Base-by-base conservation (phyloP, 30 jellyfish, hydroid and myxozoan genomes). In the Chironex yamaguchii region DNA sequence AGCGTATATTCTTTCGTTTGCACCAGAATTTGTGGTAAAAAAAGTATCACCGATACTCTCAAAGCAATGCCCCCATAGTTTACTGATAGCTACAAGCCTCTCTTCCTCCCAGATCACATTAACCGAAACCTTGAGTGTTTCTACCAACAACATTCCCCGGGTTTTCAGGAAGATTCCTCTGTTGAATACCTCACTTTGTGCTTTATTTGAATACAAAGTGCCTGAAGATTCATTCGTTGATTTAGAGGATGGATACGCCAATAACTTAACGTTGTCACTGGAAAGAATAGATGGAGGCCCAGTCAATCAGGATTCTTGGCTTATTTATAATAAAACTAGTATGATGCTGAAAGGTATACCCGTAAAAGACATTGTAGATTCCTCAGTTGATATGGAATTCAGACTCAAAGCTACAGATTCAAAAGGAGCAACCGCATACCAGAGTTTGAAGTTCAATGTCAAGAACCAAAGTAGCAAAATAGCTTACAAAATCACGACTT, bases 231-330 rank as follows among this genome's bases (percentile, higher is more conserved):
- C 91, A 1, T 93, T 93, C 72, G 88, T 53, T 71, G 97, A 88
- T 35, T 64, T 53, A 14, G 98, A 88, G 28, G 98, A 87, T 58
- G 98, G 98, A 22, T 82, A 82, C 32, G 84, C 97, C 9, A 11
- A 79, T 0, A 88, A 83, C 32, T 36, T 93, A n/a, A 70, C 84
- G 4, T 52, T 92, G 22, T 1, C 62, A 1, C 50, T 90, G 6
- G 62, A 1, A 3, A 20, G 71, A 20, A 70, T 36, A 12, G 68
- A 68, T 72, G 77, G 85, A 20, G 29, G 30, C n/a, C 49, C 62
- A 6, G 77, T 87, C 2, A 49, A 31, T 2, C 42, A 35, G 14
- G 12, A 52, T 24, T 52, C 79, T 4, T 87, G 96, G 96, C 29
- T 87, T 13, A 86, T 36, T 0, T 12, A 24, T 74, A 9, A 6